Evolutionary conservation across 2,113 vertebrate genomes (phyloP), one percentile per base, ranked within the genome.

Genomic region (Dolichallabes microphthalmus): DNA sequence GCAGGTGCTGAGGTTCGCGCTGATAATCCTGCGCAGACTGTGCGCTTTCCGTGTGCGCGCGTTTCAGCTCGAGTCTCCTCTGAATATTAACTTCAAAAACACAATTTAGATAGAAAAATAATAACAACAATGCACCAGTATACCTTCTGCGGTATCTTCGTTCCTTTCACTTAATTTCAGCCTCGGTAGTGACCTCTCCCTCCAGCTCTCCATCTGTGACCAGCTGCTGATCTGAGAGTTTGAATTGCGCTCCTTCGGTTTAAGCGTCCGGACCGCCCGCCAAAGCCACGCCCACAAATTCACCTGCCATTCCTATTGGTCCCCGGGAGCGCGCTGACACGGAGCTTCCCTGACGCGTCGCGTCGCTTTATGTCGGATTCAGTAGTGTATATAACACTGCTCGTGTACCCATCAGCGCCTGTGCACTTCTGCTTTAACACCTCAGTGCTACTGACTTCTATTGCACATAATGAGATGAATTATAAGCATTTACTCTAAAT

Each of bases 161-260:
- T 80, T 73, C 60, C 83, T 64, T 83, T 22, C 27, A 74, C 60
- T 76, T 69, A 27, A 22, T 25, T 22, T 71, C 52, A 45, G 17
- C 9, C n/a, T 84, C 14, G 78, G 75, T 55, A 76, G 15, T 63
- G 76, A 27, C 35, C 71, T 50, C 25, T 71, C 30, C 68, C 58
- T 68, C 61, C 74, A 30, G 27, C 30, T 60, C 8, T 17, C 64
- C 66, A 25, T 77, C 60, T 58, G 25, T 68, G 83, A 52, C 27
- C 86, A 61, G 77, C 80, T 80, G 45, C 77, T 84, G 82, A 71
- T 84, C 82, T 84, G 83, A 91, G 91, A 94, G 93, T 97, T 97
- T 96, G 95, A 96, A 96, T 96, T 93, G 92, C 95, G 96, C 96
- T 96, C 96, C 93, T 94, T 95, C 91, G 30, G 93, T 95, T 95